Base-by-base conservation (phyloP, 1,140 invertebrate genomes). In the Aphelenchoides avenae region DNA sequence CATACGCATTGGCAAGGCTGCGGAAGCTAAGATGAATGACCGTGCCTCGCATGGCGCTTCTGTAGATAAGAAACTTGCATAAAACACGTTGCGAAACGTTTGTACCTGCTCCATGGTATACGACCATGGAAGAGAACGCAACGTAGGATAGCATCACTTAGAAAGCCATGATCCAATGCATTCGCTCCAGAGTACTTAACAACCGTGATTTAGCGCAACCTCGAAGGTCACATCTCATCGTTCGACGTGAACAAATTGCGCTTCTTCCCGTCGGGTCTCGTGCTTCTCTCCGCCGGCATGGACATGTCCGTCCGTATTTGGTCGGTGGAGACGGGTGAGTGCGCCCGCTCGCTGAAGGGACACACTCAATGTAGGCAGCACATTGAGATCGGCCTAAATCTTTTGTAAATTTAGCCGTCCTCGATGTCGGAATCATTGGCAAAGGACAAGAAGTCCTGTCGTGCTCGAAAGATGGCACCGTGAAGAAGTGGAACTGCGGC, bases 201-300 rank as follows among this genome's bases (percentile, higher is more conserved):
- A n/a, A n/a, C n/a, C n/a, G n/a, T n/a, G n/a, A n/a, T 53, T 20
- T 29, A 53, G 50, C 52, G 52, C 9, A 18, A 31, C 13, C 24
- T 87, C 50, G 78, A 81, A 63, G 86, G 85, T 0, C 86, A 87
- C 78, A 75, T 82, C 39, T n/a, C n/a, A n/a, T n/a, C n/a, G n/a
- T 84, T 84, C 56, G 85, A 86, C 60, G 82, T 86, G 0, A 86
- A 87, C 71, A 82, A 79, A 51, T 85, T 85, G 69, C 78, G 78
- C 43, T 86, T 86, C 70, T 87, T 87, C 64, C 86, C 86, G 30
- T 86, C 85, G 51, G 85, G 85, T 5, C 70, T 85, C 43, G 86
- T 87, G 22, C 77, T 86, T 1, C 74, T 87, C 40, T 83, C 82
- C 50, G 84, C 83, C 51, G 85, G 85, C 2, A 84, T 84, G 37